A percentile compares a stretch with the other conserved stretches of the same genome.
phyloP scores from a whole-genome alignment of 1,140 invertebrate species.

The Zeugodacus cucurbitae region DNA sequence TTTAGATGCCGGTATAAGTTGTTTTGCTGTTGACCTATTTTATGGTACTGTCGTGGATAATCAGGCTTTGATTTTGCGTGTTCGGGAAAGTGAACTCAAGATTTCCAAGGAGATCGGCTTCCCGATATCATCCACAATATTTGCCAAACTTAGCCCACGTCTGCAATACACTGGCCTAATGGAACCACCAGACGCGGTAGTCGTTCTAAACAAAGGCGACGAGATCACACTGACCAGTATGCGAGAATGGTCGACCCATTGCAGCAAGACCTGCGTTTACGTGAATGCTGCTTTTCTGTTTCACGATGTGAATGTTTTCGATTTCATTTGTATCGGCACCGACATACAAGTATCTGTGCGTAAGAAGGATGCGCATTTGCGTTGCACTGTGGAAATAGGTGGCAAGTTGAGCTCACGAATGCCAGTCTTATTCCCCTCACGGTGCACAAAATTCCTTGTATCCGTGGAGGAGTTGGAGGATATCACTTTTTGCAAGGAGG shows the following conservation, averaged over 20 bases:
- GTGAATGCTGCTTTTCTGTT: conserved; percentile 58
- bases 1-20: conserved; percentile 52
- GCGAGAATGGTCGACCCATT: conserved; percentile 48
- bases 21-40: conserved; percentile 56
- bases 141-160: conserved; percentile 55
- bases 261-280: conserved; percentile 47
- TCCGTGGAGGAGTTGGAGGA: conserved; percentile 62
- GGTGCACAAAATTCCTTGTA: conserved; percentile 49
- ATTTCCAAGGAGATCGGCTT: conserved; percentile 54
- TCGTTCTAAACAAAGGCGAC: conserved; percentile 42
- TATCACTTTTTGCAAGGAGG: conserved; percentile 57
- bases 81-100: conserved; percentile 55
- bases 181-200: background rate
- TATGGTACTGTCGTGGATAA: conserved; percentile 50
- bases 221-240: conserved; percentile 49
- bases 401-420: conserved; percentile 50
- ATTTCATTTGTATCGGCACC: conserved; percentile 56
- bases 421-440: conserved; percentile 55
- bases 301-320: conserved; percentile 46
- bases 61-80: conserved; percentile 53
- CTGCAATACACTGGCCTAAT: conserved; percentile 56
- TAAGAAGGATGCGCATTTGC: conserved; percentile 38
- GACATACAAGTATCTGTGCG: conserved; percentile 55
- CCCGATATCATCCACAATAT: conserved; percentile 55
- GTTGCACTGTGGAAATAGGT: conserved; percentile 50